These are phyloP conservation scores for Oncopeltus fasciatus DNA, from an alignment of 1,140 invertebrate genomes.

Conservation along the genomic window DNA sequence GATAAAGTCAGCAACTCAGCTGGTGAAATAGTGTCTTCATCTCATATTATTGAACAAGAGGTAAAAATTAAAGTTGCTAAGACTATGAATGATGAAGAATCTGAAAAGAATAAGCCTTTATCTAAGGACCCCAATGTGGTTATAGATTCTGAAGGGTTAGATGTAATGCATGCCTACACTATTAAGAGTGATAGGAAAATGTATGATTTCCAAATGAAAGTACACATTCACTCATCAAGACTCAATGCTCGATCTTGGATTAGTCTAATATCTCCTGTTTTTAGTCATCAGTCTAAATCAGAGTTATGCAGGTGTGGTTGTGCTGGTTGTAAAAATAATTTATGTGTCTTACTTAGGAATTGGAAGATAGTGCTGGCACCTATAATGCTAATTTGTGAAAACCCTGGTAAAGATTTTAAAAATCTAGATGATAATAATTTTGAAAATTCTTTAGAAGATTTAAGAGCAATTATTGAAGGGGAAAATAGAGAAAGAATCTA, in stretches of 20 bases:
- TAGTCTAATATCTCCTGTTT: not conserved
- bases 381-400: not conserved
- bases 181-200: not conserved
- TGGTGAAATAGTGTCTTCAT: not conserved
- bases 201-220: slow-evolving; percentile 4
- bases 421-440: not conserved
- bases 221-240: not conserved
- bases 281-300: not conserved
- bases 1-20: not conserved
- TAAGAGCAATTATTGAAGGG: not conserved
- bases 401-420: not conserved
- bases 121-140: not conserved
- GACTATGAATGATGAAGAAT: no score
- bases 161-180: slow-evolving; percentile 12
- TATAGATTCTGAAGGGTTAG: not conserved
- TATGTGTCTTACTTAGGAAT: not conserved
- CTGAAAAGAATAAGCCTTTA: not conserved
- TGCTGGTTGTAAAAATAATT: slow-evolving; percentile 3
- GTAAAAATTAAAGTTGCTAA: no score
- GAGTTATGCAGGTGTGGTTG: slow-evolving; percentile 1
- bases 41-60: not conserved
- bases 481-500: not conserved
- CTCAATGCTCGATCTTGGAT: not conserved
- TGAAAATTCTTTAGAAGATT: not conserved
- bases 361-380: not conserved